Evolutionary conservation across 2,888 invertebrate species (phyloP).

Genomic region (Gymnoscelis rufifasciata): DNA sequence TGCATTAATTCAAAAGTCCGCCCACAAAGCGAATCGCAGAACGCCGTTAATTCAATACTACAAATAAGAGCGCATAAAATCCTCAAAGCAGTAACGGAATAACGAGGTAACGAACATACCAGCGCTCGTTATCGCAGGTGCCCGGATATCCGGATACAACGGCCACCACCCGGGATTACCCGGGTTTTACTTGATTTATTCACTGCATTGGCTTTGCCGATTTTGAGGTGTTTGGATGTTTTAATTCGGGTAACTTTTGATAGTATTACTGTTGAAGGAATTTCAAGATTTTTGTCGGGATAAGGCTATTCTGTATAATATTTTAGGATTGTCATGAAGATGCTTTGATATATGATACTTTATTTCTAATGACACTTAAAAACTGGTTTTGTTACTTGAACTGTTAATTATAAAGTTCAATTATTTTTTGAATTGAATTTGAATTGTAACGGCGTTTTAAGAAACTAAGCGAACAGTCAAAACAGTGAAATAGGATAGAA

Average conservation of each 20-base stretch:
- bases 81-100: constrained; percentile 21
- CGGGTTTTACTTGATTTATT: constrained; percentile 72
- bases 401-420: too few relatives aligned
- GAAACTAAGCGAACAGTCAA: too few relatives aligned
- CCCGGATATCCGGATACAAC: constrained; percentile 61
- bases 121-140: constrained; percentile 71
- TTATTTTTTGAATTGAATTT: too few relatives aligned
- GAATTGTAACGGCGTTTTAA: too few relatives aligned
- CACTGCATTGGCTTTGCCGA: constrained; percentile 37
- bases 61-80: constrained; percentile 16
- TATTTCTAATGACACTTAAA: too few relatives aligned
- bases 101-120: constrained; percentile 26
- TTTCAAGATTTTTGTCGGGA: too few relatives aligned
- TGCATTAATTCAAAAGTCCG: not conserved
- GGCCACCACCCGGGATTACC: constrained; percentile 69
- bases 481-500: too few relatives aligned
- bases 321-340: too few relatives aligned
- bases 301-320: too few relatives aligned
- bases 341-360: too few relatives aligned
- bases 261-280: too few relatives aligned
- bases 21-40: constrained; percentile 5
- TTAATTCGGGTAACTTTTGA: constrained; percentile 9
- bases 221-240: constrained; percentile 30
- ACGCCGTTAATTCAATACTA: constrained; percentile 22
- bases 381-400: too few relatives aligned